phyloP scores from a whole-genome alignment of 2,113 vertebrate genomes.

The Oryzias melastigma region DNA sequence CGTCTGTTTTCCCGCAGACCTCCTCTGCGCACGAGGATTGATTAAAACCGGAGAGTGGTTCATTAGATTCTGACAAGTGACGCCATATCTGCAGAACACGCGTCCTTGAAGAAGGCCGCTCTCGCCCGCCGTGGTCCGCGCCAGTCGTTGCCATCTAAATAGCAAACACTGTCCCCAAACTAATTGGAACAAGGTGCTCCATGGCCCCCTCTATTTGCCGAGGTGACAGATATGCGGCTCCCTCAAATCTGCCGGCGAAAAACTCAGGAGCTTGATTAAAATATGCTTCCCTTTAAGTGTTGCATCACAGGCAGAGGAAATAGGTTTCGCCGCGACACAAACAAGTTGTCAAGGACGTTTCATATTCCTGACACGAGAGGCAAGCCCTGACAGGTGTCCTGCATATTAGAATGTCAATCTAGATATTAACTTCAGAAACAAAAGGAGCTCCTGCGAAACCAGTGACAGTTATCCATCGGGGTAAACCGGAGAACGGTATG shows the following conservation, averaged over 20 bases:
- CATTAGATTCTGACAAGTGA: constrained; percentile 68
- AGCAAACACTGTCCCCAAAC: constrained; percentile 46
- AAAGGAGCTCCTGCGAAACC: constrained; percentile 1
- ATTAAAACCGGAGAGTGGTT: constrained; percentile 66
- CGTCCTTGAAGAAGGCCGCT: constrained; percentile 53
- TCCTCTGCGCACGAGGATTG: constrained; percentile 31
- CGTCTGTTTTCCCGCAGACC: constrained; percentile 19
- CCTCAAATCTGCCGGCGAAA: constrained; percentile 40
- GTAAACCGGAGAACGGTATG: too few relatives aligned
- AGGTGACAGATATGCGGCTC: constrained; percentile 44
- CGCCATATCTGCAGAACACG: constrained; percentile 56
- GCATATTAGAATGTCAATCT: constrained; percentile 39
- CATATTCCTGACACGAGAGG: constrained; percentile 40
- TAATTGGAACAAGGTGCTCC: constrained; percentile 70
- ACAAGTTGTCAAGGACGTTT: constrained; percentile 50
- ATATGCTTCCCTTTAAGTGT: constrained; percentile 37
- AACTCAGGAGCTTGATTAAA: constrained; percentile 57
- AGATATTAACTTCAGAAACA: constrained; percentile 34
- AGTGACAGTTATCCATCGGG: too few relatives aligned
- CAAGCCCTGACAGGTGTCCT: constrained; percentile 29
- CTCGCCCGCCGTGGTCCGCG: constrained; percentile 29
- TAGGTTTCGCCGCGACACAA: constrained; percentile 41
- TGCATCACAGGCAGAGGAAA: constrained; percentile 41
- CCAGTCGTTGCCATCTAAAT: constrained; percentile 40
- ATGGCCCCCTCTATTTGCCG: constrained; percentile 42